Conservation (phyloP, 2,113 vertebrate species). For the Lathamus discolor region DNA sequence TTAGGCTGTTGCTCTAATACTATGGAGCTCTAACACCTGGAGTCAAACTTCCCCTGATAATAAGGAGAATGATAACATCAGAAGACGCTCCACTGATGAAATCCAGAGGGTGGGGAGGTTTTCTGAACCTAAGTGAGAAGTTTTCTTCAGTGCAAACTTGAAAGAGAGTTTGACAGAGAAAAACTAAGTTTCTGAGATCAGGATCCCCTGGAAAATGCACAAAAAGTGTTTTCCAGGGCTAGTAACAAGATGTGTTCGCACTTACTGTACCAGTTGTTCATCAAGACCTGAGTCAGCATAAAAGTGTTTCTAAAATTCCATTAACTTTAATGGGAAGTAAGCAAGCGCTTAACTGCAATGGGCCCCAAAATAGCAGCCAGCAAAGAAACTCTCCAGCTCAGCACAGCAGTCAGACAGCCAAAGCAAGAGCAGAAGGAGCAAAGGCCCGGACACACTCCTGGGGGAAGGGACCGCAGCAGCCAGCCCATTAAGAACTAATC, state of each 20-base stretch:
- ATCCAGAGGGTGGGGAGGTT: neutral
- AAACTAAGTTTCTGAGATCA: neutral
- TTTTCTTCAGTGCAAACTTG: neutral
- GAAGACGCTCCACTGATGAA: neutral
- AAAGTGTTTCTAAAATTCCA: neutral
- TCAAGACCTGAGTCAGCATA: constrained; percentile 23
- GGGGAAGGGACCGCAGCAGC: neutral
- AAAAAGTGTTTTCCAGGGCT: neutral
- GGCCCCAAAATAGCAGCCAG: constrained; percentile 30
- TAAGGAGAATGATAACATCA: neutral
- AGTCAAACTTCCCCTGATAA: neutral
- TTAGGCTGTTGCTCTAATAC: neutral
- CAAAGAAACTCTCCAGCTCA: constrained; percentile 23
- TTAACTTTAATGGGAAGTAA: constrained; percentile 38
- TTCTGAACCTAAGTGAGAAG: neutral
- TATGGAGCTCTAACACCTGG: too few species aligned
- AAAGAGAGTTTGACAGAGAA: neutral
- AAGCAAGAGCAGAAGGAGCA: neutral
- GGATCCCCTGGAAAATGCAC: neutral
- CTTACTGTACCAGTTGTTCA: neutral
- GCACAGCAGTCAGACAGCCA: neutral
- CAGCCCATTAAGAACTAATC: neutral
- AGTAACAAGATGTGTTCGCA: neutral
- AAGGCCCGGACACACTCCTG: neutral
- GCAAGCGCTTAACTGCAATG: neutral